Evolutionary conservation across 2,888 invertebrate species (phyloP).

Genomic region (Coelinius sp.): DNA sequence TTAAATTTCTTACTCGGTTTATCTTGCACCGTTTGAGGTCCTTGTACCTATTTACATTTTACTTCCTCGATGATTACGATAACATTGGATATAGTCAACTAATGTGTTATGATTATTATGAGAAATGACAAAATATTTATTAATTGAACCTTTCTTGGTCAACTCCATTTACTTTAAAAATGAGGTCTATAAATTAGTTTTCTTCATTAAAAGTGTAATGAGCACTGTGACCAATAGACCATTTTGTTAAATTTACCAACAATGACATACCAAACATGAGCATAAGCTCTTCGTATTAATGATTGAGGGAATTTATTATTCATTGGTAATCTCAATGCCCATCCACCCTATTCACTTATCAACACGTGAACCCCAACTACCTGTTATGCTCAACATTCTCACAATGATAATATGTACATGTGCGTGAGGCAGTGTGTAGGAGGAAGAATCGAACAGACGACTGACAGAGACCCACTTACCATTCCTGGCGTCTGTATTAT

Average conservation of each 20-base stretch:
- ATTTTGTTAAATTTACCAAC: too few species aligned
- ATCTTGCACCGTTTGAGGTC: background rate
- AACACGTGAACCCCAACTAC: conserved; percentile 4
- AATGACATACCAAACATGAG: too few species aligned
- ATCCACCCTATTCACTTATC: conserved; percentile 22
- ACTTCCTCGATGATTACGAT: background rate
- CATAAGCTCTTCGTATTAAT: background rate
- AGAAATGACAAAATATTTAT: too few species aligned
- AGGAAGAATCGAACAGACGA: background rate
- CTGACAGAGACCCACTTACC: conserved; percentile 47
- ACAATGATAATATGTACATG: background rate
- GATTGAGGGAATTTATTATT: background rate
- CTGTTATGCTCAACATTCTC: conserved; percentile 14
- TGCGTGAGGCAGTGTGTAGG: background rate
- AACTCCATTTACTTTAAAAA: too few species aligned
- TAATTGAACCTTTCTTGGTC: too few species aligned
- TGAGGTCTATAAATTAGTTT: too few species aligned
- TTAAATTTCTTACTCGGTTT: background rate
- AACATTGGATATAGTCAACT: background rate
- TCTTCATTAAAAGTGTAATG: too few species aligned
- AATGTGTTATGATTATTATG: background rate
- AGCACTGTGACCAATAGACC: too few species aligned
- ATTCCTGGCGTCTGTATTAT: conserved; percentile 45
- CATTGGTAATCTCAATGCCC: conserved; percentile 47
- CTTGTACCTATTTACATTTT: background rate